Evolutionary conservation across 2,797 vertebrate species (phyloP), one percentile per base, ranked within the genome.

Genomic region (Graptemys geographica): DNA sequence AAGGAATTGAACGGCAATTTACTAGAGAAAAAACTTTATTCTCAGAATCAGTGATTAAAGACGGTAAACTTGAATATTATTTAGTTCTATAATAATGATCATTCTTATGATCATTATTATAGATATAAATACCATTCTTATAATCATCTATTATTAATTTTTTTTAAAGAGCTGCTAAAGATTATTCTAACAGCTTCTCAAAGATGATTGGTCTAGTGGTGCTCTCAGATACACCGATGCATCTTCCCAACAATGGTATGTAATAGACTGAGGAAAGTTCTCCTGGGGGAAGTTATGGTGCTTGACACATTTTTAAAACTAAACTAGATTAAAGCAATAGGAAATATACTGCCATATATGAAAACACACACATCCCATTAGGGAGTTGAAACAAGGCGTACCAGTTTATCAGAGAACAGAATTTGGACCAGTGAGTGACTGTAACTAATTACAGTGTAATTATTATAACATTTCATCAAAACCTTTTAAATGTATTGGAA

Each of bases 401-500:
- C 21, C 19, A 19, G 23, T 44, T 74, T 74, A 69, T 37, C 41
- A 25, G 69, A 44, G 69, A 74, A 44, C 37, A 74, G 37, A n/a
- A 65, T 44, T 27, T 11, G 52, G 51, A 27, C 25, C 33, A 84
- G 41, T 41, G 27, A n/a, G 51, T 18, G 15, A 62, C 31, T 81
- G 88, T 82, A 15, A 13, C 88, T 94, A 94, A 96, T 89, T 89
- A 81, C 59, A 89, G 37, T 90, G 78, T 84, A 97, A 94, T 91
- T 97, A 88, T 62, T 92, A n/a, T 95, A 92, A 95, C 81, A 84
- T 90, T 97, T 95, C 62, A 92, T 91, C 95, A 57, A 95, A 94
- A 83, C 52, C 72, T 78, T 83, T 52, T 0, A 51, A 51, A 51
- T 51, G 51, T 51, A 89, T 87, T 98, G 95, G 92, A 94, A 52